Base-by-base conservation (phyloP, 2,888 invertebrate genomes). In the Volucella zonaria region DNA sequence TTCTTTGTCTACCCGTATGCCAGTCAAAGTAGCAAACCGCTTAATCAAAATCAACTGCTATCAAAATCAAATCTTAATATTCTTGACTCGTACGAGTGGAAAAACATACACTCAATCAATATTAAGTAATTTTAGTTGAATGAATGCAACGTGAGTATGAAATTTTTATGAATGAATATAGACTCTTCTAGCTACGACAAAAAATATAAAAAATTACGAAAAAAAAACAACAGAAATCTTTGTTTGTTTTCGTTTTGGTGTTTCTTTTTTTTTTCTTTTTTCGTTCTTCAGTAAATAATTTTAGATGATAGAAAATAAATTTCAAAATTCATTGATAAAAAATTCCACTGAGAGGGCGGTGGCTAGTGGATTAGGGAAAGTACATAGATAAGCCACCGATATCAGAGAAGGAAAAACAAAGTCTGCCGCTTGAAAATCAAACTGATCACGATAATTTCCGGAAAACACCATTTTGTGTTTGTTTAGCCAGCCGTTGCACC, bases 321-420 rank as follows among this genome's bases (percentile, higher is more conserved):
- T 68, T 8, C 31, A 61, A 76, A 67, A 68, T 76, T 76, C 76
- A 76, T 76, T 76, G 59, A 76, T 76, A 67, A 76, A 76, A 67
- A 31, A 42, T 12, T 67, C 12, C 9, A 40, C 42, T 59, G 38
- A 61, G 11, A 45, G n/a, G 73, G 47, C 38, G 62, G 54, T 45
- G 45, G n/a, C 42, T 15, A 45, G n/a, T 47, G 47, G 58, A 58
- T 67, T 52, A 67, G 59, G 51, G 56, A 40, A 73, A 31, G 64
- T 49, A n/a, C n/a, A n/a, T n/a, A 58, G 56, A 49, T 66, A 56
- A 23, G 42, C 18, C 51, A 54, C 54, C 54, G 62, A 74, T 54
- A 74, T 18, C 54, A 47, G 47, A 14, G 45, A 31, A 6, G 31
- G 31, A 56, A 31, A 31, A n/a, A 12, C n/a, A 23, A 23, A 47